Evolutionary conservation across 2,113 vertebrate species (phyloP).

Genomic region (Myodes glareolus): DNA sequence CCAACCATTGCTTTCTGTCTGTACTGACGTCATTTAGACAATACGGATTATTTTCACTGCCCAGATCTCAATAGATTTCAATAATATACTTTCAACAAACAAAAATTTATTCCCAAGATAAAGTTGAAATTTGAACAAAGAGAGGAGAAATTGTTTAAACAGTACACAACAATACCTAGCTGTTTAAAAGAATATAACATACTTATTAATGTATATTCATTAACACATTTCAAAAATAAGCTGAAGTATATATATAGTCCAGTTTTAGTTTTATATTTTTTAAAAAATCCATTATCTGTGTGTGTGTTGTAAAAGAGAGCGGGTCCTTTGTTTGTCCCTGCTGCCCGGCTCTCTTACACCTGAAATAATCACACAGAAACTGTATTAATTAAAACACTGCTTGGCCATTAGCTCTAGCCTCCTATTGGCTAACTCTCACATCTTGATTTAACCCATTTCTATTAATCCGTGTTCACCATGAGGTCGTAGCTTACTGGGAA

Average conservation of each 20-base stretch:
- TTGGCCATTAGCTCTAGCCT: too few species aligned
- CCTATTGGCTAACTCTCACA: too few species aligned
- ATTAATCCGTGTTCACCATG: too few species aligned
- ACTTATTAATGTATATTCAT: not conserved
- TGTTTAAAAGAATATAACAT: not conserved
- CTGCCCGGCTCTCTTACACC: too few species aligned
- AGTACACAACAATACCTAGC: not conserved
- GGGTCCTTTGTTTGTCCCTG: too few species aligned
- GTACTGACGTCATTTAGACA: not conserved
- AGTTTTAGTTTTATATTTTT: not conserved
- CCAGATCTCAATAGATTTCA: not conserved
- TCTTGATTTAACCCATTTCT: too few species aligned
- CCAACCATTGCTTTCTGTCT: not conserved
- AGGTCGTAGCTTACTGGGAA: too few species aligned
- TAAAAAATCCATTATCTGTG: not conserved
- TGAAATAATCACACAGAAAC: too few species aligned
- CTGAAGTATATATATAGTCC: not conserved
- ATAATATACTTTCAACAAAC: not conserved
- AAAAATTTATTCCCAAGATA: constrained; percentile 49
- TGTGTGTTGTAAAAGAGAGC: not conserved
- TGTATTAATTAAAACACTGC: too few species aligned
- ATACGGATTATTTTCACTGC: not conserved
- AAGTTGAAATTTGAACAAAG: constrained; percentile 31
- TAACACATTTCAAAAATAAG: not conserved
- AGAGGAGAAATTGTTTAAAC: constrained; percentile 47